Percentiles rank a stretch among this genome's conserved stretches.
Conservation (phyloP, 2,113 vertebrate species). For the Anser brachyrhynchus region DNA sequence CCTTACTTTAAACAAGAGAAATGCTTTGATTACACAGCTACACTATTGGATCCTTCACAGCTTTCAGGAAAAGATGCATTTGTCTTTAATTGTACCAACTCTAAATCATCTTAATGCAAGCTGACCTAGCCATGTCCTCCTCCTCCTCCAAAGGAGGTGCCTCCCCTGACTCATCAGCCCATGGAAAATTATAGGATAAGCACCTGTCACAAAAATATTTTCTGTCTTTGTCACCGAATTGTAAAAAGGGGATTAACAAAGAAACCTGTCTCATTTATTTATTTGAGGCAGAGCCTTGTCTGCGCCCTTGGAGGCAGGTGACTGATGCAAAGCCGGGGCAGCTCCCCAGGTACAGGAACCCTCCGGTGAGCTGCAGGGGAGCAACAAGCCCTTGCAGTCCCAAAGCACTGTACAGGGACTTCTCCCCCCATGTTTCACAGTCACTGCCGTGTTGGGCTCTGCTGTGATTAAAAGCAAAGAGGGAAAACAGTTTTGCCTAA, state of each 20-base stretch:
- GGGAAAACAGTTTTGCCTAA: neutral
- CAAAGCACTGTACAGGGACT: fast-evolving
- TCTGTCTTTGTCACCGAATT: slow-evolving; percentile 13
- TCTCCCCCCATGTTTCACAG: neutral
- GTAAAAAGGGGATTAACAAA: slow-evolving; percentile 31
- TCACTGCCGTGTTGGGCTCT: neutral
- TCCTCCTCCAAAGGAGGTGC: slow-evolving; percentile 29
- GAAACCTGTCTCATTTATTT: slow-evolving; percentile 2
- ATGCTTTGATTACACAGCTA: neutral
- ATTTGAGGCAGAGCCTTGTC: neutral
- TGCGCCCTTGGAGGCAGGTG: neutral
- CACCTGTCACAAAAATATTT: slow-evolving; percentile 43
- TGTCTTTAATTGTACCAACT: slow-evolving; percentile 43
- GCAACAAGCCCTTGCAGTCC: neutral
- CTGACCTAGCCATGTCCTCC: slow-evolving; percentile 11
- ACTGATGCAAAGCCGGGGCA: neutral
- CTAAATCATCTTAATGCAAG: slow-evolving; percentile 25
- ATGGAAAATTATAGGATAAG: slow-evolving; percentile 46
- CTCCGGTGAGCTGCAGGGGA: neutral
- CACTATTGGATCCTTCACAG: neutral
- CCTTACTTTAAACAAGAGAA: neutral
- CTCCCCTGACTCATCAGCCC: slow-evolving; percentile 19
- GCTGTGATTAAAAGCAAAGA: fast-evolving
- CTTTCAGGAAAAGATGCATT: slow-evolving; percentile 14
- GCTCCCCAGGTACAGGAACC: neutral